Conservation (phyloP, 1,140 invertebrate species). For the Carcinoscorpius rotundicauda region DNA sequence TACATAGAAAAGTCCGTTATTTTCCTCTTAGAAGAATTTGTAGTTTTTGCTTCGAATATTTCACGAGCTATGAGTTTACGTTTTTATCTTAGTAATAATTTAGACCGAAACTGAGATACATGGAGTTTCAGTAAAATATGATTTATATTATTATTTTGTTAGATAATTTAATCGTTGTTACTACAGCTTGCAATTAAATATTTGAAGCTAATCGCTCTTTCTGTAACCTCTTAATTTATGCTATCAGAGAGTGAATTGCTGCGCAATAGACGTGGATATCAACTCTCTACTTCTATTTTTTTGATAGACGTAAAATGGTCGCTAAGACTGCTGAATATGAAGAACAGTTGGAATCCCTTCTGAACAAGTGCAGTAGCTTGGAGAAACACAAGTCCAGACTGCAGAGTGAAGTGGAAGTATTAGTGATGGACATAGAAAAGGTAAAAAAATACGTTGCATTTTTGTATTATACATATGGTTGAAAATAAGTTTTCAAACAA, state of each 20-base stretch:
- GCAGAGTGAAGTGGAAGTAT: constrained; percentile 88
- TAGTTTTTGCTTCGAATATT: too few species aligned
- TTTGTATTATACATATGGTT: not conserved
- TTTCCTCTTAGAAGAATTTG: too few species aligned
- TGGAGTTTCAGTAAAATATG: too few species aligned
- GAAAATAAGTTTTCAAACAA: not conserved
- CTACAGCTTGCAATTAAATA: too few species aligned
- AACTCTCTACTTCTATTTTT: constrained; percentile 7
- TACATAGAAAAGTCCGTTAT: too few species aligned
- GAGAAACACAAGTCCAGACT: constrained; percentile 93
- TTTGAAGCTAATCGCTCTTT: too few species aligned
- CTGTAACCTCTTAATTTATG: too few species aligned
- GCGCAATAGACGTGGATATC: not conserved
- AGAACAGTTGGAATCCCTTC: constrained; percentile 82
- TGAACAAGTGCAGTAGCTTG: constrained; percentile 81
- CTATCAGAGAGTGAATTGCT: not conserved
- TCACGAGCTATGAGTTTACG: too few species aligned
- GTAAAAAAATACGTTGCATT: constrained; percentile 27
- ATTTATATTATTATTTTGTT: too few species aligned
- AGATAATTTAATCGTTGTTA: too few species aligned
- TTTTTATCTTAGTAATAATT: too few species aligned
- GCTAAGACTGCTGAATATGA: constrained; percentile 87
- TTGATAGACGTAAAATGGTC: constrained; percentile 62
- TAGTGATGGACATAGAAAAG: constrained; percentile 96
- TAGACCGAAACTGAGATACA: too few species aligned